Conservation (phyloP, 2,113 vertebrate genomes). For the Epinephelus moara region DNA sequence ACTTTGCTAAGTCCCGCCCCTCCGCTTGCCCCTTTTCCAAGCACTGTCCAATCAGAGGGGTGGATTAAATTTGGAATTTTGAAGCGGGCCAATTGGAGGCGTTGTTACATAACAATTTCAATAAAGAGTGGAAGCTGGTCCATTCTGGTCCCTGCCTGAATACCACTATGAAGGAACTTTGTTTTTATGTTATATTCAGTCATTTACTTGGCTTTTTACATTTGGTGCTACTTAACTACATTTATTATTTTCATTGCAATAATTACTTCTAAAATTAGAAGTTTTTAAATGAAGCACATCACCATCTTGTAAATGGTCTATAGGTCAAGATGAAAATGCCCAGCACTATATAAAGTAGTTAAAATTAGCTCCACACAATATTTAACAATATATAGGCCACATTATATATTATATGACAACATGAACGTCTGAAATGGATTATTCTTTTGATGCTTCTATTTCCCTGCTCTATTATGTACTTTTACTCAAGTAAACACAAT, state of each 20-base stretch:
- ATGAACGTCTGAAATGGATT: neutral
- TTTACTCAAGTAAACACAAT: neutral
- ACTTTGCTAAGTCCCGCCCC: constrained; percentile 66
- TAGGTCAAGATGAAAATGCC: no score
- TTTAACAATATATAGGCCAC: no score
- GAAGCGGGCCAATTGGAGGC: constrained; percentile 77
- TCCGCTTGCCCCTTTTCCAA: constrained; percentile 7
- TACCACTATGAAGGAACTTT: constrained; percentile 4
- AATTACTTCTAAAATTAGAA: no score
- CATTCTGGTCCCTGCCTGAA: constrained; percentile 37
- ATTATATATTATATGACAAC: no score
- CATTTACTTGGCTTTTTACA: no score
- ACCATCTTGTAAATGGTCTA: no score
- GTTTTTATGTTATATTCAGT: neutral
- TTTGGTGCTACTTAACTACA: no score
- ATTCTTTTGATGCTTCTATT: neutral
- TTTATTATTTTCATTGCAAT: no score
- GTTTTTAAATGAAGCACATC: no score
- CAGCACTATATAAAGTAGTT: no score
- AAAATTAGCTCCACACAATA: no score
- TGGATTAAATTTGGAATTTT: constrained; percentile 76
- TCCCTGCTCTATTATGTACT: neutral
- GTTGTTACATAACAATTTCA: constrained; percentile 75
- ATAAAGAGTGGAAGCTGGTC: constrained; percentile 59
- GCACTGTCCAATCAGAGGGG: constrained; percentile 73